Conservation (phyloP, 2,888 invertebrate genomes). For the Orgyia antiqua region DNA sequence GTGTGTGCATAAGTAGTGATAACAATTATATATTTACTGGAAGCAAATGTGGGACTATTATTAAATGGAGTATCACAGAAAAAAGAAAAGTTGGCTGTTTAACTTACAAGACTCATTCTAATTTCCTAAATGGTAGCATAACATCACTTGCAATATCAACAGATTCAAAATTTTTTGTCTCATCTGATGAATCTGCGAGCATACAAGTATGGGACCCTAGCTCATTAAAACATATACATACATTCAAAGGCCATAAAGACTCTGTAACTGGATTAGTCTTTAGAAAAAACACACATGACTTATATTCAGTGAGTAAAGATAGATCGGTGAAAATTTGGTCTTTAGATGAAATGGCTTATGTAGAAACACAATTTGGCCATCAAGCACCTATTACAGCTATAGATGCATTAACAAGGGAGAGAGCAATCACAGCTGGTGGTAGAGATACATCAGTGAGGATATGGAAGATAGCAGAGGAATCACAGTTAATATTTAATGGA, state of each 20-base stretch:
- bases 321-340: constrained; percentile 96
- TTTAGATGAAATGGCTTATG: constrained; percentile 96
- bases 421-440: constrained; percentile 94
- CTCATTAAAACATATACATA: constrained; percentile 86
- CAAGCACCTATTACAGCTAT: constrained; percentile 91
- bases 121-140: constrained; percentile 70
- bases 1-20: constrained; percentile 87
- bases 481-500: constrained; percentile 95
- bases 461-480: constrained; percentile 98
- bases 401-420: constrained; percentile 90
- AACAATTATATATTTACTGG: constrained; percentile 86
- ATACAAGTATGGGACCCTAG: constrained; percentile 92
- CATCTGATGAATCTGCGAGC: constrained; percentile 70
- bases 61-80: constrained; percentile 89
- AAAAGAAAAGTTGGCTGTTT: constrained; percentile 79
- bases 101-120: constrained; percentile 64
- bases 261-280: constrained; percentile 88
- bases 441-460: constrained; percentile 91
- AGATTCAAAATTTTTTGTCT: constrained; percentile 89
- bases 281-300: constrained; percentile 88
- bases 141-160: constrained; percentile 84
- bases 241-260: constrained; percentile 88
- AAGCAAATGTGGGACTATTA: constrained; percentile 91
- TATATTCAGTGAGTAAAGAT: constrained; percentile 89
- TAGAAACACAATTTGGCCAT: constrained; percentile 97